phyloP scores from a whole-genome alignment of 1,140 invertebrate species.

The Ostrea edulis region DNA sequence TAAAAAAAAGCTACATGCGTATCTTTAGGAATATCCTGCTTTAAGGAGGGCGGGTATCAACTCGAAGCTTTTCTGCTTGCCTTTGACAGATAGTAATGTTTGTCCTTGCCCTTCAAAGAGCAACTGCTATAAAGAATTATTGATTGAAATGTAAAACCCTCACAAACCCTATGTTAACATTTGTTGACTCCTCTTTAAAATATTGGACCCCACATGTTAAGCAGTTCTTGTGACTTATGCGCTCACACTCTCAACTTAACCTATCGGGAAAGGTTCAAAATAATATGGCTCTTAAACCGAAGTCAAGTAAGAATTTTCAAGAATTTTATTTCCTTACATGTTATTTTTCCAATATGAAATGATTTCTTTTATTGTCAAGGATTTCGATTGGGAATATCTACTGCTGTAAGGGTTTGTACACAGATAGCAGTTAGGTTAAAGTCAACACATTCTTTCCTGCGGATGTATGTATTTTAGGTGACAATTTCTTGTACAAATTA shows the following conservation, averaged over 20 bases:
- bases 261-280: not conserved
- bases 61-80: not conserved
- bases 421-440: too few species aligned
- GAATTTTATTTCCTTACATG: not conserved
- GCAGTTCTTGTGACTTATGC: not conserved
- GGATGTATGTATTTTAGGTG: not conserved
- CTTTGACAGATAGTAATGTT: conserved; percentile 4
- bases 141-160: conserved; percentile 7
- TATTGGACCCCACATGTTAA: conserved; percentile 10
- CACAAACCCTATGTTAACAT: not conserved
- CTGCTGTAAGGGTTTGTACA: not conserved
- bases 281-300: conserved; percentile 7
- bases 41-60: not conserved
- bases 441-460: not conserved
- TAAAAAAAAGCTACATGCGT: not conserved
- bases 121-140: conserved; percentile 15
- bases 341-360: not conserved
- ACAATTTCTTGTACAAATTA: conserved; percentile 2
- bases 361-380: not conserved
- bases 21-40: not conserved
- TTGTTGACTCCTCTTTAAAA: conserved; percentile 32
- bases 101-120: not conserved
- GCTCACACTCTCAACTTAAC: not conserved
- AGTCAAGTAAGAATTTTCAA: not conserved
- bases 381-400: not conserved